phyloP scores from a whole-genome alignment of 2,888 invertebrate genomes.

The Stenotaenia linearis region DNA sequence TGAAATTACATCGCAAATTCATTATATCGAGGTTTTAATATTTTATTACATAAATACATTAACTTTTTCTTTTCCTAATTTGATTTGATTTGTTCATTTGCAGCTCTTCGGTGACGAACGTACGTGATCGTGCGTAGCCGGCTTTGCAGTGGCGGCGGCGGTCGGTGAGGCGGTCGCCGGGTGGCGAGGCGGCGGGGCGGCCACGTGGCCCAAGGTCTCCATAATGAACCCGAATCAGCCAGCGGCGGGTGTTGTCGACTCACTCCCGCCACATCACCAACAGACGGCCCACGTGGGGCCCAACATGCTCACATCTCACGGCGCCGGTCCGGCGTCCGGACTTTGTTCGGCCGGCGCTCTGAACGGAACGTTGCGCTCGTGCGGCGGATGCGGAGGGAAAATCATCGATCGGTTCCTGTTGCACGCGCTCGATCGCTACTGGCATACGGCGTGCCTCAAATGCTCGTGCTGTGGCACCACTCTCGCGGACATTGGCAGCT shows the following conservation, averaged over 20 bases:
- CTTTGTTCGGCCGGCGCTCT: background rate
- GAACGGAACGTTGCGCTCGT: slow-evolving; percentile 49
- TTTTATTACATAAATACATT: no score
- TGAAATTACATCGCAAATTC: no score
- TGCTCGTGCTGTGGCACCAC: slow-evolving; percentile 85
- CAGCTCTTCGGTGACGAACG: background rate
- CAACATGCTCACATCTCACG: slow-evolving; percentile 27
- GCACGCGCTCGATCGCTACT: slow-evolving; percentile 87
- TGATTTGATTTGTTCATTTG: background rate
- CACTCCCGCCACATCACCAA: background rate
- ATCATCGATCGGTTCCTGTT: slow-evolving; percentile 86
- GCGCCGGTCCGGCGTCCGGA: background rate
- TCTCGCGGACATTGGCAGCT: slow-evolving; percentile 82
- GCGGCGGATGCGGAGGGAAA: slow-evolving; percentile 83
- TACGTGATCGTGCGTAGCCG: background rate
- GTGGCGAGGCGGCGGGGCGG: slow-evolving; percentile 29
- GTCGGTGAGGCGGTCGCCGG: slow-evolving; percentile 27
- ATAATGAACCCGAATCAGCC: slow-evolving; percentile 27
- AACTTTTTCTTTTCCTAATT: no score
- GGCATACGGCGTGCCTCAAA: slow-evolving; percentile 93
- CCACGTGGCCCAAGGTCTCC: background rate
- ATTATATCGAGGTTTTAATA: no score
- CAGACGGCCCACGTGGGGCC: slow-evolving; percentile 8
- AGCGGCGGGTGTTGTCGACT: background rate
- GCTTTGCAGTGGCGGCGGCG: slow-evolving; percentile 30